These are phyloP conservation scores for Sceloporus tristichus DNA, from an alignment of 2,113 vertebrate species.

Conservation along the genomic window DNA sequence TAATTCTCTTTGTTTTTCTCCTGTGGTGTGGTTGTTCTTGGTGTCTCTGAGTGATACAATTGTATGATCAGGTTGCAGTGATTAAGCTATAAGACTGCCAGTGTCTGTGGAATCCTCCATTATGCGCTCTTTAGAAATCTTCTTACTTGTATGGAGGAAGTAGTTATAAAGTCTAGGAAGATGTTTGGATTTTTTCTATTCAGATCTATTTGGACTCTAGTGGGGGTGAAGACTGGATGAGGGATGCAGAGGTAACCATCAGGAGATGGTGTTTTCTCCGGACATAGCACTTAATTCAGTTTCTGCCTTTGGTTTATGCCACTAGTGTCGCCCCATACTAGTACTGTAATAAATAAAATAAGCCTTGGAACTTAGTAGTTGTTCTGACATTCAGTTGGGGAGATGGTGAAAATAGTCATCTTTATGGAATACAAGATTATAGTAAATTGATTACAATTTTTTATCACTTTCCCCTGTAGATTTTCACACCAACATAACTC, in stretches of 20 bases:
- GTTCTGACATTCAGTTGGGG: too few relatives aligned
- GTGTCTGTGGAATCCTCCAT: fast-evolving
- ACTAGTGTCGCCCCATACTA: too few relatives aligned
- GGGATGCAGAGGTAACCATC: not conserved
- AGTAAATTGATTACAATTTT: not conserved
- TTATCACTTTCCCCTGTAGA: not conserved
- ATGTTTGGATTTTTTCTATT: not conserved
- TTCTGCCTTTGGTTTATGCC: not conserved
- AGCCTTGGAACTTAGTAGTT: too few relatives aligned
- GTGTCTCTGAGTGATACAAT: not conserved
- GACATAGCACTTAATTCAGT: not conserved
- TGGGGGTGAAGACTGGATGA: not conserved
- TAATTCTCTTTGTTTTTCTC: not conserved
- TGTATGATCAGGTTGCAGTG: not conserved
- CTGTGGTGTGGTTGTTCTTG: fast-evolving
- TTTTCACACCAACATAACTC: not conserved
- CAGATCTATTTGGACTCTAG: not conserved
- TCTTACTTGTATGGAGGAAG: not conserved
- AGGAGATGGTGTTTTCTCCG: too few relatives aligned
- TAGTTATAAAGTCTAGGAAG: not conserved
- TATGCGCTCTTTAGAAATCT: not conserved
- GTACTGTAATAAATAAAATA: too few relatives aligned
- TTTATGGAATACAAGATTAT: not conserved
- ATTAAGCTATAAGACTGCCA: not conserved
- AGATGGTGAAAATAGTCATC: too few relatives aligned